Percentiles rank a stretch among this genome's conserved stretches.
These are phyloP conservation scores for Pachycephus smyrnensis DNA, from an alignment of 2,888 invertebrate species.

Conservation along the genomic window DNA sequence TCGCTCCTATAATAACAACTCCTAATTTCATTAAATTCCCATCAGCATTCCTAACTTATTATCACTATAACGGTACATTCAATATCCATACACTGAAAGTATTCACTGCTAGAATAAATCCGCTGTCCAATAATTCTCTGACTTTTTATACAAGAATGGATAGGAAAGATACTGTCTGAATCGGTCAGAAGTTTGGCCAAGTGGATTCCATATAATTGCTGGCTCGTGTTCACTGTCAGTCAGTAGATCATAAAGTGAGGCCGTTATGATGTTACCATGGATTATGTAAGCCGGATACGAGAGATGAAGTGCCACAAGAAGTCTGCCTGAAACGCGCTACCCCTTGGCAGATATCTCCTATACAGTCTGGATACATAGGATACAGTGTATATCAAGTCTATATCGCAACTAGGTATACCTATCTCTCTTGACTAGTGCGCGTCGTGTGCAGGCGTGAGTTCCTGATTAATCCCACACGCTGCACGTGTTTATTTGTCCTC, in stretches of 20 bases:
- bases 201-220: background rate
- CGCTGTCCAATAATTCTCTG: background rate
- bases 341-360: background rate
- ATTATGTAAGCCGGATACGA: constrained; percentile 24
- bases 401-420: background rate
- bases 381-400: background rate
- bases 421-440: background rate
- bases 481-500: background rate
- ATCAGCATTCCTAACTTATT: background rate
- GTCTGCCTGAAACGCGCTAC: constrained; percentile 7
- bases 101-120: background rate
- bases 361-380: background rate
- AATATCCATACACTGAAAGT: background rate
- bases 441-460: background rate
- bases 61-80: background rate
- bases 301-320: constrained; percentile 21
- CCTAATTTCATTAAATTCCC: background rate
- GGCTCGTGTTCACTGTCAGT: constrained; percentile 27
- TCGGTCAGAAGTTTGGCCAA: background rate
- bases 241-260: constrained; percentile 36
- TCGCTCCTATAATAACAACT: background rate
- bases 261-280: constrained; percentile 6
- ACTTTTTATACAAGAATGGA: background rate
- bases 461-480: background rate
- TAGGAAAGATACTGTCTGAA: background rate